Base-by-base conservation (phyloP, 2,888 invertebrate genomes). In the Neria commutata region DNA sequence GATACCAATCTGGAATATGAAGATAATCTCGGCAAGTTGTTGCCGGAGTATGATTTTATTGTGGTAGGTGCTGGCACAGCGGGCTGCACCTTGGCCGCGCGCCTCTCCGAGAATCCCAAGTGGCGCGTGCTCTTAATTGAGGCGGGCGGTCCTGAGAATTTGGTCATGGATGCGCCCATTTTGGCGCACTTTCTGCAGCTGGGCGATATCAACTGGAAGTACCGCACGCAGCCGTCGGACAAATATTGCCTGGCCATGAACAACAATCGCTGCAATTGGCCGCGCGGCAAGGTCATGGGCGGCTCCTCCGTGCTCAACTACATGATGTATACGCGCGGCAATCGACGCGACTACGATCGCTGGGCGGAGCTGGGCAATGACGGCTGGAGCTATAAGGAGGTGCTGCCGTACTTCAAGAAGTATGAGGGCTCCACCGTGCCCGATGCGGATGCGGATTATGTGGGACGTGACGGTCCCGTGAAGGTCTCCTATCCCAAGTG, bases 51-150 rank as follows among this genome's bases (percentile, higher is more conserved):
- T 71, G 92, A 91, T 72, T 94, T 91, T 69, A 87, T 91, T 48
- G 80, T 91, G 23, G 87, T 92, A 5, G 92, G 92, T 0, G 91
- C 91, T 0, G 92, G 92, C 1, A 91, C 91, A 0, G 91, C 92
- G 0, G 92, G 92, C 1, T 90, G 91, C 63, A 86, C 88, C 0
- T 59, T 92, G 8, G 92, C 92, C 0, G 89, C 89, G 61, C 83
- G 92, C 40, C 80, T 92, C 4, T 85, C 88, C 1, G 91, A 91
- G 81, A 85, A 89, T 65, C 83, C 86, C 0, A 80, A 86, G 1
- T 88, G 89, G 86, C 86, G 85, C 56, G 73, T 81, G 2, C 80
- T 92, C 14, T 83, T 92, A 0, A 78, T 92, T 29, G 91, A 92
- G 81, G 92, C 91, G 4, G 92, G 91, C 56, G 81, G 80, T 10